Conservation (phyloP, 2,888 invertebrate species). For the Mythimna loreyi region DNA sequence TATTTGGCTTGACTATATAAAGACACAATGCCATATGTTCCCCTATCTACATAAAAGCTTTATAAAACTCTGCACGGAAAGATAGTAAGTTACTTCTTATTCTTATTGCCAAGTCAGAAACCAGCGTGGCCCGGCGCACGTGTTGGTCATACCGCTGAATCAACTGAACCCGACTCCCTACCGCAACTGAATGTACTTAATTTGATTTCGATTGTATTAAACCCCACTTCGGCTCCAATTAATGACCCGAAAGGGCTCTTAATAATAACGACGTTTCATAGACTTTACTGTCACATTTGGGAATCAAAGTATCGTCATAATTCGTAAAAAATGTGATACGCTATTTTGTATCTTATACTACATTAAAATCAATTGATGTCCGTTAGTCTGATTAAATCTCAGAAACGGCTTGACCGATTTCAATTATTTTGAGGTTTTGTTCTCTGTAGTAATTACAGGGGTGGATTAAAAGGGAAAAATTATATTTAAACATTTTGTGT, state of each 20-base stretch:
- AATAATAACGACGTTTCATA: constrained; percentile 70
- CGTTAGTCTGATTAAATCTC: no score
- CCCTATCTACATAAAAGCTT: constrained; percentile 8
- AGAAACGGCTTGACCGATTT: no score
- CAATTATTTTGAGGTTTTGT: no score
- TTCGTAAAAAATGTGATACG: constrained; percentile 37
- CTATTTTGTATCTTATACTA: neutral
- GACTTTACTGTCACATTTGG: constrained; percentile 52
- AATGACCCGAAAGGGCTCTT: constrained; percentile 83
- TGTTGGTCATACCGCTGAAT: constrained; percentile 85
- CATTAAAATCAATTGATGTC: no score
- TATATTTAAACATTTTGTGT: no score
- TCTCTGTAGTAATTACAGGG: no score
- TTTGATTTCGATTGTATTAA: constrained; percentile 90
- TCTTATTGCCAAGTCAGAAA: constrained; percentile 77
- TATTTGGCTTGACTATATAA: neutral
- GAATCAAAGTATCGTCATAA: constrained; percentile 33
- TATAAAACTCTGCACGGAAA: constrained; percentile 25
- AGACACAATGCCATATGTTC: constrained; percentile 1
- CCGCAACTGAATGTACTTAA: constrained; percentile 89
- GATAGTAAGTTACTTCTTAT: constrained; percentile 70
- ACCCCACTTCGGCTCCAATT: constrained; percentile 84
- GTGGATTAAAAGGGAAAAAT: no score
- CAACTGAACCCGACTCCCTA: constrained; percentile 82
- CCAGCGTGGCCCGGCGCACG: constrained; percentile 74